Percentiles rank a stretch among this genome's conserved stretches.
Conservation (phyloP, 2,113 vertebrate genomes). For the Epinephelus moara region DNA sequence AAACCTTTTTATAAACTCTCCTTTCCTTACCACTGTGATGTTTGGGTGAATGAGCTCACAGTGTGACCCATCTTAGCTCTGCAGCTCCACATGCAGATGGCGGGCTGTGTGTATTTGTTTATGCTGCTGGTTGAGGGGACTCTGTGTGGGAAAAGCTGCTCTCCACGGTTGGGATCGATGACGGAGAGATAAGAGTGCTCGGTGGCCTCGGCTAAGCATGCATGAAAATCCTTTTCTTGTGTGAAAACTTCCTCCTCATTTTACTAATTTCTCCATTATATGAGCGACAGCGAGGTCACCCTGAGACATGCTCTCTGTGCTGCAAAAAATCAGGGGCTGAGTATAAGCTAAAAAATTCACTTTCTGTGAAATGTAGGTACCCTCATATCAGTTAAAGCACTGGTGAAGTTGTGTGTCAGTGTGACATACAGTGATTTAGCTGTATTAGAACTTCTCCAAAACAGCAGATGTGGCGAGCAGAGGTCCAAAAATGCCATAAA, state of each 20-base stretch:
- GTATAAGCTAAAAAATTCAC: background rate
- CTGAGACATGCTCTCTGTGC: conserved; percentile 11
- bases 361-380: background rate
- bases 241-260: conserved; percentile 75
- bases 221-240: conserved; percentile 69
- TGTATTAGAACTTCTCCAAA: conserved; percentile 10
- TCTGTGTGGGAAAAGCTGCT: conserved; percentile 79
- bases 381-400: background rate
- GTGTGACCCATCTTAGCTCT: conserved; percentile 42
- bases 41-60: conserved; percentile 39
- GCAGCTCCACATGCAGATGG: conserved; percentile 65
- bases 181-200: conserved; percentile 78
- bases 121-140: conserved; percentile 59
- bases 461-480: conserved; percentile 32
- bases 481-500: conserved; percentile 18
- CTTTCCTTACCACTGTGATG: conserved; percentile 3
- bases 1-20: conserved; percentile 2
- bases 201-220: conserved; percentile 78
- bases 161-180: conserved; percentile 77
- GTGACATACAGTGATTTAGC: conserved; percentile 13
- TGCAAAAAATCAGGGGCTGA: background rate
- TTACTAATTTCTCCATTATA: conserved; percentile 56
- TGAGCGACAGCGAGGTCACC: conserved; percentile 47
- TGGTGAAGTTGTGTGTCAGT: conserved; percentile 15
- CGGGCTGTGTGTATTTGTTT: conserved; percentile 78